Base-by-base conservation (phyloP, 2,888 invertebrate genomes). In the Odontocerum albicorne region DNA sequence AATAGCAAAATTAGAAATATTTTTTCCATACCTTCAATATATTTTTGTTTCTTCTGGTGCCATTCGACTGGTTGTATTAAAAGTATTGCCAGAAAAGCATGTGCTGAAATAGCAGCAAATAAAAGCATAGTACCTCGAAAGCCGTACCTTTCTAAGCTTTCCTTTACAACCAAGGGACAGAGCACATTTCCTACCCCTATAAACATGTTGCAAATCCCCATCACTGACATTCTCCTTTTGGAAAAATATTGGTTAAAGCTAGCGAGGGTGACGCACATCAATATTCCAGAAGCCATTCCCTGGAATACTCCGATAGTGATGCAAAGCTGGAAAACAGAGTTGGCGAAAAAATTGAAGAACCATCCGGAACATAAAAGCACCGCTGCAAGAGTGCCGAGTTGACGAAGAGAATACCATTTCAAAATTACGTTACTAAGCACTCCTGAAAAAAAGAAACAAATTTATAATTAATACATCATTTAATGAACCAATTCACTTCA, bases 1-100 rank as follows among this genome's bases (percentile, higher is more conserved):
- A n/a, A n/a, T n/a, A n/a, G n/a, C n/a, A n/a, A n/a, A n/a, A n/a
- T n/a, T n/a, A n/a, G n/a, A n/a, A n/a, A n/a, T n/a, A n/a, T n/a
- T n/a, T n/a, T n/a, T n/a, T n/a, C n/a, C n/a, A n/a, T n/a, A n/a
- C n/a, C n/a, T n/a, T n/a, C n/a, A n/a, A n/a, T n/a, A n/a, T n/a
- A n/a, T n/a, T n/a, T n/a, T 19, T 10, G 8, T 15, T 27, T 43
- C 6, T 45, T 52, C 8, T 31, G 79, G 63, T 89, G 85, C 86
- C 86, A 85, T 64, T 86, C 79, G 0, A 87, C 85, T 2, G 89
- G 88, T 63, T 88, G 87, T 81, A 88, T 81, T 44, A 86, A 74
- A 32, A 83, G 64, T 70, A 86, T 85, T 6, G 86, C 88, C 15
- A 85, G 73, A 63, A 89, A 77, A 49, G 82, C 80, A 63, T 90